Conservation (phyloP, 2,888 invertebrate genomes). For the Netelia virgata region DNA sequence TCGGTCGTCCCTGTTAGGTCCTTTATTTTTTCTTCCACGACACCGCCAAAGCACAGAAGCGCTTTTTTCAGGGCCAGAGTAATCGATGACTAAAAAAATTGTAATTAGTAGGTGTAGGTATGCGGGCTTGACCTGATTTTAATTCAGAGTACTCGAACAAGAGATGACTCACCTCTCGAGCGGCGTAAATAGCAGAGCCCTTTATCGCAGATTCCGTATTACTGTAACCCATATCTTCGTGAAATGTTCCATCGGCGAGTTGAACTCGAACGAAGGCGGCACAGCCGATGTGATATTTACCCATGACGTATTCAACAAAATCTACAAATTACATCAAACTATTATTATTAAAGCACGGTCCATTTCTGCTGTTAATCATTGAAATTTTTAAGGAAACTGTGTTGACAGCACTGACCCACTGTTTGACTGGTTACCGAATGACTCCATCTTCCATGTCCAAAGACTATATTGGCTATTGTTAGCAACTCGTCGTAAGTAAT, state of each 20-base stretch:
- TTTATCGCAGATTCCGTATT: constrained; percentile 70
- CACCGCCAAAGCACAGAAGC: constrained; percentile 72
- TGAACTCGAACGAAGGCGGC: constrained; percentile 75
- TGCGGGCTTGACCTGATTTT: too few relatives aligned
- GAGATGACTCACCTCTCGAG: constrained; percentile 70
- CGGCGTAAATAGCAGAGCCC: constrained; percentile 72
- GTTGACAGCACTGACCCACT: constrained; percentile 69
- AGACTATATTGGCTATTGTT: constrained; percentile 71
- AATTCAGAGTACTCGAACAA: too few relatives aligned
- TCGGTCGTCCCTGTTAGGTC: constrained; percentile 4
- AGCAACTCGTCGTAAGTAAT: constrained; percentile 71
- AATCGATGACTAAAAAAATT: constrained; percentile 71
- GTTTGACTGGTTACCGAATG: constrained; percentile 75
- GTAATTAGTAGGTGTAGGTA: not conserved
- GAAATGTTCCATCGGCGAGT: constrained; percentile 71
- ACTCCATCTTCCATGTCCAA: constrained; percentile 75
- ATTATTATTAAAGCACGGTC: not conserved
- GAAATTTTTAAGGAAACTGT: not conserved
- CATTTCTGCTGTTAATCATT: too few relatives aligned
- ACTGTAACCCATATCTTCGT: constrained; percentile 76
- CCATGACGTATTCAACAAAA: constrained; percentile 73
- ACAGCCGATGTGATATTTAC: constrained; percentile 75
- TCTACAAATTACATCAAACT: constrained; percentile 63
- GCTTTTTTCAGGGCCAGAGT: constrained; percentile 73
- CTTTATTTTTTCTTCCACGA: constrained; percentile 62